Conservation (phyloP, 2,113 vertebrate species). For the Archilochus colubris region DNA sequence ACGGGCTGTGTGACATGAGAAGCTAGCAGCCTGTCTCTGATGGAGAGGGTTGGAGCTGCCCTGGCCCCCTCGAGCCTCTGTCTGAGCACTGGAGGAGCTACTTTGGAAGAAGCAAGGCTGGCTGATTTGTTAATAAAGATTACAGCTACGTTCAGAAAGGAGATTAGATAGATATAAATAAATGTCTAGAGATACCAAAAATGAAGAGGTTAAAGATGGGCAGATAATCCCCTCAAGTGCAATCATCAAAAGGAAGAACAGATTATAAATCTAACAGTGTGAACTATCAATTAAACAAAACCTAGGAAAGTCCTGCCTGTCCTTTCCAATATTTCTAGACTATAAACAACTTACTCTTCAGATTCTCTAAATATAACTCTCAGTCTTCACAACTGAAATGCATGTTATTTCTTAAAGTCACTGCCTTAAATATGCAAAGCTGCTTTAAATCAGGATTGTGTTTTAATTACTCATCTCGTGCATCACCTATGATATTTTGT, state of each 20-base stretch:
- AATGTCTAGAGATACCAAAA: constrained; percentile 55
- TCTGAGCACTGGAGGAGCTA: constrained; percentile 34
- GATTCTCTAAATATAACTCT: constrained; percentile 50
- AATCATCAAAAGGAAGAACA: constrained; percentile 53
- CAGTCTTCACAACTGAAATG: background rate
- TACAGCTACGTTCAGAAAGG: constrained; percentile 58
- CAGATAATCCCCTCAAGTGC: constrained; percentile 61
- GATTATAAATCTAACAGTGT: constrained; percentile 37
- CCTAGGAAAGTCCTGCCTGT: constrained; percentile 20
- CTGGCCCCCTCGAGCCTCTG: background rate
- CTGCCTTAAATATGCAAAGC: constrained; percentile 38
- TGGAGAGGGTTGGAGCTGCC: constrained; percentile 16
- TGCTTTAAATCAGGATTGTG: constrained; percentile 29
- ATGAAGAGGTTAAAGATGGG: constrained; percentile 57
- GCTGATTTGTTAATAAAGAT: constrained; percentile 69
- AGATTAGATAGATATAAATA: constrained; percentile 54
- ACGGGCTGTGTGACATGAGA: constrained; percentile 76
- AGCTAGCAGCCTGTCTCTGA: constrained; percentile 59
- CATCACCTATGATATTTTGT: constrained; percentile 23
- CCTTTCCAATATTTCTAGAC: constrained; percentile 25
- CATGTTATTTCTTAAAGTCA: constrained; percentile 1
- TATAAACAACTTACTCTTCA: constrained; percentile 43
- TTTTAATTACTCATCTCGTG: constrained; percentile 11
- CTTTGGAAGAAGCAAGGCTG: constrained; percentile 71
- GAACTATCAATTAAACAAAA: constrained; percentile 47